Evolutionary conservation across 2,888 invertebrate species (phyloP).

Genomic region (Scrobipalpa costella): DNA sequence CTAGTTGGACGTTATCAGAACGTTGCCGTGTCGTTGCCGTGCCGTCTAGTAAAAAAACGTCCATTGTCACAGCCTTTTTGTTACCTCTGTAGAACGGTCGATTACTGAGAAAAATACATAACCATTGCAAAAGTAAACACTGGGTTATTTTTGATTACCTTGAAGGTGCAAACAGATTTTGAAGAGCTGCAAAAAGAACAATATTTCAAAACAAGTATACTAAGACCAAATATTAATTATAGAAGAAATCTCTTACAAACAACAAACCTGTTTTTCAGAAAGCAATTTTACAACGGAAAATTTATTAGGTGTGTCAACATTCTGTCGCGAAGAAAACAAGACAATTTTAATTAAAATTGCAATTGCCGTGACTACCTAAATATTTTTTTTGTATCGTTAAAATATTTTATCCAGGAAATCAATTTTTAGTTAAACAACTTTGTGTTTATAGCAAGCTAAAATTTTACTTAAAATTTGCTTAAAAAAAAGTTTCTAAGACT

Average conservation of each 20-base stretch:
- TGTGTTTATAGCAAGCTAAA: too few relatives aligned
- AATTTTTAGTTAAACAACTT: background rate
- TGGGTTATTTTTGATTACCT: background rate
- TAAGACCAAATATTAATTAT: conserved; percentile 12
- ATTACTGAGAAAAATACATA: too few relatives aligned
- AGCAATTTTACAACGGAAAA: background rate
- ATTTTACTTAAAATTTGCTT: too few relatives aligned
- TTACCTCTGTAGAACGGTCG: too few relatives aligned
- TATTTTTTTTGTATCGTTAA: conserved; percentile 15
- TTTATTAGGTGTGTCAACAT: conserved; percentile 19
- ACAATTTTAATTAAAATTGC: conserved; percentile 27
- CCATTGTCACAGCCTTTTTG: too few relatives aligned
- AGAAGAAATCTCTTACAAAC: conserved; percentile 10
- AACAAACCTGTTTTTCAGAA: background rate
- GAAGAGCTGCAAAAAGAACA: background rate
- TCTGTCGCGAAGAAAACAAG: conserved; percentile 5
- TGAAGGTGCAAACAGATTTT: background rate
- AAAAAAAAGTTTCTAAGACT: too few relatives aligned
- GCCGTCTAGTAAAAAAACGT: too few relatives aligned
- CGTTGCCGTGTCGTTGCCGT: too few relatives aligned
- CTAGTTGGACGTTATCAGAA: too few relatives aligned
- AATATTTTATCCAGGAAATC: background rate
- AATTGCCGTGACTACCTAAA: conserved; percentile 20
- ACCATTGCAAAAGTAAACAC: background rate
- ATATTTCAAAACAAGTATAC: background rate